Evolutionary conservation across 2,113 vertebrate species (phyloP), one percentile per base, ranked within the genome.

Genomic region (Poeciliopsis occidentalis): DNA sequence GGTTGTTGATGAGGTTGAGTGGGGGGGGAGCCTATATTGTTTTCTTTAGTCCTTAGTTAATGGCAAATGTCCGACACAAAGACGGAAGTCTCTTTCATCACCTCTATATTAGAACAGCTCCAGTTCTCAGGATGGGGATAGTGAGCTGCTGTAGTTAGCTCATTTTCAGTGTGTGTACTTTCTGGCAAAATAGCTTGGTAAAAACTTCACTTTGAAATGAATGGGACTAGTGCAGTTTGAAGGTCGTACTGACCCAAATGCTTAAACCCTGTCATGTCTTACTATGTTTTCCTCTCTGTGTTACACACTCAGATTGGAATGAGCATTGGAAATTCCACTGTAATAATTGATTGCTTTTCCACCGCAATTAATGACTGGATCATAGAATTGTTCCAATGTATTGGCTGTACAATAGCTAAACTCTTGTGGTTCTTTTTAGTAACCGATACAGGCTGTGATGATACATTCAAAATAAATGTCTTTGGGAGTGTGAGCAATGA

Each of bases 291-390:
- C 37, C 76, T 39, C 51, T 41, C 57, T 75, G 31, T 37, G 8
- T 34, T 6, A 11, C 60, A 44, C 1, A 32, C 15, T 19, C 62
- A 57, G 62, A 86, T 83, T 68, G 60, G 86, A 78, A 69, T 32
- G 71, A 34, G 60, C 66, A 85, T 88, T 82, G 92, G 90, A 93
- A 93, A 89, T 83, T 91, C 87, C 78, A 71, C 69, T 89, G 72
- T 75, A 60, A 47, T 26, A 19, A 90, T 89, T 69, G 87, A 86
- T 81, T 75, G 78, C 65, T 81, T 74, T 75, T 78, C 61, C 80
- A 39, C 68, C 57, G 22, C 32, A 76, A 91, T 94, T 91, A 83
- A 93, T 93, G 82, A 73, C 68, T 73, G 70, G 60, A 62, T 78
- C 71, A 64, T n/a, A 69, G 63, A 64, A 15, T 64, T 37, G 31